Conservation (phyloP, 2,888 invertebrate genomes). For the Pimpla rufipes region DNA sequence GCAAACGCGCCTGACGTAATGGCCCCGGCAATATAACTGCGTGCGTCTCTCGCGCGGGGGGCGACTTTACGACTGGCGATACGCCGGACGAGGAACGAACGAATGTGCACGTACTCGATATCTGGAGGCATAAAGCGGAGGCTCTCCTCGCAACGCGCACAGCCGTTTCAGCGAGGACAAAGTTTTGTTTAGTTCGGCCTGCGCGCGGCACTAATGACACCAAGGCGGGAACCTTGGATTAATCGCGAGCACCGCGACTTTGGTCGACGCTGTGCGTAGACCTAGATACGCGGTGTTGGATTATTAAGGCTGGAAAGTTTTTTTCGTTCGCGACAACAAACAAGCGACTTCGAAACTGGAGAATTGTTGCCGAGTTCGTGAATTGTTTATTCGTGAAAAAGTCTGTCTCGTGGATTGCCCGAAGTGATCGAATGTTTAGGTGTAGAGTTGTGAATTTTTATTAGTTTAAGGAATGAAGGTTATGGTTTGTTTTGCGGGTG, state of each 20-base stretch:
- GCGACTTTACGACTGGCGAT: constrained; percentile 56
- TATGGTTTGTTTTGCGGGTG: too few species aligned
- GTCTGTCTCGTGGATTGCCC: too few species aligned
- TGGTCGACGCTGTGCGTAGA: background rate
- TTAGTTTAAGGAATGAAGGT: too few species aligned
- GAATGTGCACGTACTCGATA: constrained; percentile 3
- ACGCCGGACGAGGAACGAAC: constrained; percentile 26
- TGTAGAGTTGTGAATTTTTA: too few species aligned
- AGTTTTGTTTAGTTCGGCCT: constrained; percentile 10
- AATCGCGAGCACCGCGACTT: background rate
- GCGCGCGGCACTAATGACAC: constrained; percentile 4
- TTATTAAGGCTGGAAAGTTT: background rate
- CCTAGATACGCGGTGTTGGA: background rate
- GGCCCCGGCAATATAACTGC: constrained; percentile 37
- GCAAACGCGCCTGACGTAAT: constrained; percentile 48
- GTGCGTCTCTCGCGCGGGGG: constrained; percentile 18
- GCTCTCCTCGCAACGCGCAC: background rate
- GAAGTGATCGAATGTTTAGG: too few species aligned
- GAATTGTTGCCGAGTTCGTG: too few species aligned
- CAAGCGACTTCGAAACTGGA: background rate
- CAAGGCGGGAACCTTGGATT: background rate
- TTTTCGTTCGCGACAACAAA: background rate
- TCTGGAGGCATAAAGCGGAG: background rate
- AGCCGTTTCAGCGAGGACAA: constrained; percentile 4
- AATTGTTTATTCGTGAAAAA: too few species aligned